Percentiles rank a stretch among this genome's conserved stretches.
Conservation (phyloP, 2,113 vertebrate genomes). For the Stictonetta naevosa region DNA sequence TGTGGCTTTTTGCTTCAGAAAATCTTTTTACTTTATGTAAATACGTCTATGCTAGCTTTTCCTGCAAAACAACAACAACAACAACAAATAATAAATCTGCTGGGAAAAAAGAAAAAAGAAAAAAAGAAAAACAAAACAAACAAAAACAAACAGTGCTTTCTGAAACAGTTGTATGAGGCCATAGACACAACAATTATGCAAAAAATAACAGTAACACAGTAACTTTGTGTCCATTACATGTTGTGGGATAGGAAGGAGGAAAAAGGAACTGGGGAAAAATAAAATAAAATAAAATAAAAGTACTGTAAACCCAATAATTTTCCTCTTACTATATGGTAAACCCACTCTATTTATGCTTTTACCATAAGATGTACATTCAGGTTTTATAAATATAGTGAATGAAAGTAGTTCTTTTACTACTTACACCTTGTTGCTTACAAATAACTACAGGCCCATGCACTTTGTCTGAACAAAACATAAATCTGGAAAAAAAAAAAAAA, state of each 20-base stretch:
- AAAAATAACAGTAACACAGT: neutral
- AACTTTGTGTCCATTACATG: neutral
- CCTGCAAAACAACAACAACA: neutral
- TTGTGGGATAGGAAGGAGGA: neutral
- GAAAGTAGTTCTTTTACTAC: neutral
- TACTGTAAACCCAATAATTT: neutral
- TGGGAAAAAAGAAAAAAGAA: neutral
- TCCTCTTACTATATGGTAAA: neutral
- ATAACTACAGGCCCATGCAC: accelerated
- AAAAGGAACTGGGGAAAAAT: neutral
- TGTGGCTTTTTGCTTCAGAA: neutral
- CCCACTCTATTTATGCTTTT: neutral
- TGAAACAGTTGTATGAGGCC: neutral
- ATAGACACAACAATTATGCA: neutral
- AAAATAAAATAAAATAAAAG: neutral
- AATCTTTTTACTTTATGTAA: neutral
- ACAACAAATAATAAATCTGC: neutral
- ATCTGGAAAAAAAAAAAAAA: neutral
- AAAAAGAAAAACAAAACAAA: neutral
- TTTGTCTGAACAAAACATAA: neutral
- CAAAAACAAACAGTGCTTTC: neutral
- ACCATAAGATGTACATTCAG: neutral
- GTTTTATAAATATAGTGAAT: neutral
- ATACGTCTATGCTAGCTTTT: neutral
- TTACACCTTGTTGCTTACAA: neutral